Evolutionary conservation across 2,113 vertebrate genomes (phyloP).

Genomic region (Anhinga anhinga): DNA sequence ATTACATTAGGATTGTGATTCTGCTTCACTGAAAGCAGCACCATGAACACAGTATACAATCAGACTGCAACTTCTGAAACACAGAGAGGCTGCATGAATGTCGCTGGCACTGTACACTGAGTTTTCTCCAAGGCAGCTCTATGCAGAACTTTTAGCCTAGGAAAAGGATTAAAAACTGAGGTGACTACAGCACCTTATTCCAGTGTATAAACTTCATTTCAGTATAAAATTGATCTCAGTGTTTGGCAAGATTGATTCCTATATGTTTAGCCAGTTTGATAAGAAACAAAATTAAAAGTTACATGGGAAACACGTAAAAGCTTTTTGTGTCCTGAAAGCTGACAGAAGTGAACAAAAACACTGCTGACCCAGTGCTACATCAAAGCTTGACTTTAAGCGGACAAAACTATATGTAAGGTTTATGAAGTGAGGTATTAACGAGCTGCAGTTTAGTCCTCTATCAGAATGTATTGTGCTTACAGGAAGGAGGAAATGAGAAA

Average conservation of each 20-base stretch:
- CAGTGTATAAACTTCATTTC: not conserved
- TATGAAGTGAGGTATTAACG: slow-evolving; percentile 17
- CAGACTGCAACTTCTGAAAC: not conserved
- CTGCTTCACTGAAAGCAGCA: not conserved
- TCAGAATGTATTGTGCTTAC: slow-evolving; percentile 55
- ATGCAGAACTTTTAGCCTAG: not conserved
- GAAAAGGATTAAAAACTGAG: not conserved
- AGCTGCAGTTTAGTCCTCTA: slow-evolving; percentile 5
- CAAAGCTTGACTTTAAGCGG: slow-evolving; percentile 31
- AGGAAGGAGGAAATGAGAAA: slow-evolving; percentile 71
- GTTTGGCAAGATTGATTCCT: not conserved
- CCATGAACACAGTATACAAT: not conserved
- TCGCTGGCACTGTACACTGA: accelerated
- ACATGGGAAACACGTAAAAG: not conserved
- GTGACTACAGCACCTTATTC: not conserved
- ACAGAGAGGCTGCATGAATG: not conserved
- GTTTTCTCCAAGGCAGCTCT: not conserved
- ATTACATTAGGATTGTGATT: not conserved
- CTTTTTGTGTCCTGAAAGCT: not conserved
- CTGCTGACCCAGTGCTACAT: not conserved
- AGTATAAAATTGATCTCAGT: not conserved
- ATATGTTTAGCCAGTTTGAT: not conserved
- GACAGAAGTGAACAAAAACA: not conserved
- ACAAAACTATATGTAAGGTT: not conserved
- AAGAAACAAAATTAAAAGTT: not conserved